These are phyloP conservation scores for Drosophila sechellia DNA, from an alignment of 1,140 invertebrate species.

Conservation along the genomic window DNA sequence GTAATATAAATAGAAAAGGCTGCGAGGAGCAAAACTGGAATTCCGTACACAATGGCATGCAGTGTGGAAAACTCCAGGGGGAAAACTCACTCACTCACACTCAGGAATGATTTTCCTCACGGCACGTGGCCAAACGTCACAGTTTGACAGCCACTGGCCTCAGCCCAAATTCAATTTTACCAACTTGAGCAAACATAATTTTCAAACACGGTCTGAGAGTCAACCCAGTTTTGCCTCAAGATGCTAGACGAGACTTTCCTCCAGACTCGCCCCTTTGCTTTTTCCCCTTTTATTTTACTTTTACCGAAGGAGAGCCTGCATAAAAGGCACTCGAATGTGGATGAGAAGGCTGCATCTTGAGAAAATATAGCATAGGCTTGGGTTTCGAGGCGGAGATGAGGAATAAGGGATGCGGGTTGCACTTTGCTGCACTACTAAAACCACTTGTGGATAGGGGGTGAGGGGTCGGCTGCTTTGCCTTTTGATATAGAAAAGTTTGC, in stretches of 20 bases:
- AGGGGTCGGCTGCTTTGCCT: slow-evolving; percentile 14
- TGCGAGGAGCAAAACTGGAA: background rate
- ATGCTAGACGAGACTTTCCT: slow-evolving; percentile 40
- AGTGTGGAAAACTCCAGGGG: slow-evolving; percentile 14
- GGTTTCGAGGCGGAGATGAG: slow-evolving; percentile 5
- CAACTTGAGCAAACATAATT: slow-evolving; percentile 66
- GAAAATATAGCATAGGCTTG: slow-evolving; percentile 27
- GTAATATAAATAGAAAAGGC: slow-evolving; percentile 3
- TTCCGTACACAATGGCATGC: slow-evolving; percentile 15
- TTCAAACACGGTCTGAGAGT: slow-evolving; percentile 32
- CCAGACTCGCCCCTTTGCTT: slow-evolving; percentile 26
- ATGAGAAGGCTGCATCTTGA: slow-evolving; percentile 28
- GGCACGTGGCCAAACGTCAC: slow-evolving; percentile 28
- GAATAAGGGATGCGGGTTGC: slow-evolving; percentile 38
- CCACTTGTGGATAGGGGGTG: slow-evolving; percentile 29
- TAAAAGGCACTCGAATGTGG: slow-evolving; percentile 51
- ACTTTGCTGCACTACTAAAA: slow-evolving; percentile 43
- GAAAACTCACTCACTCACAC: slow-evolving; percentile 10
- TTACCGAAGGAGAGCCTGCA: slow-evolving; percentile 32
- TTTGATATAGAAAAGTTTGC: slow-evolving; percentile 71
- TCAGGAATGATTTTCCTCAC: slow-evolving; percentile 10
- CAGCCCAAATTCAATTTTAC: slow-evolving; percentile 64
- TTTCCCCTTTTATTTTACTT: background rate
- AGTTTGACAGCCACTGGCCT: slow-evolving; percentile 44
- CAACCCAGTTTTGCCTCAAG: slow-evolving; percentile 70